phyloP scores from a whole-genome alignment of 2,797 vertebrate species.

The Anomalospiza imberbis region DNA sequence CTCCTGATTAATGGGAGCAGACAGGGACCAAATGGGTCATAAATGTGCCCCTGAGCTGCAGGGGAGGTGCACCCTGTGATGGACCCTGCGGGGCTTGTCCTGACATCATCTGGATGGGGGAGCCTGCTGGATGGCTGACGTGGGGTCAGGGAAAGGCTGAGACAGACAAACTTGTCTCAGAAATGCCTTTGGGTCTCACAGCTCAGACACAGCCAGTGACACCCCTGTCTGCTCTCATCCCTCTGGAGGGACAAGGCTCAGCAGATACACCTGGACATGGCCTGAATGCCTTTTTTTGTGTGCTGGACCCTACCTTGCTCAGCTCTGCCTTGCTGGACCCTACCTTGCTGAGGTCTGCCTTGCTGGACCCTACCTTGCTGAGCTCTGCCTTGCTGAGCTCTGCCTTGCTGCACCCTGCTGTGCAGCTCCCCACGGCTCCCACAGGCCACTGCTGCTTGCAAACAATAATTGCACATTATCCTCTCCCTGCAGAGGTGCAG shows the following conservation, averaged over 20 bases:
- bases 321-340: rapidly evolving
- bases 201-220: neutral
- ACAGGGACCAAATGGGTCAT: constrained; percentile 26
- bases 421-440: rapidly evolving
- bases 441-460: neutral
- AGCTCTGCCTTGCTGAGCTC: too few species aligned
- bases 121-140: neutral
- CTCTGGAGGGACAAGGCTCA: rapidly evolving
- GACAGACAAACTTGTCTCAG: neutral
- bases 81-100: neutral
- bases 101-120: rapidly evolving
- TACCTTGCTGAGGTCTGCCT: neutral
- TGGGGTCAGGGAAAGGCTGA: neutral
- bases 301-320: neutral
- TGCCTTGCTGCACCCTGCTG: neutral
- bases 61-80: neutral
- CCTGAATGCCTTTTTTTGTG: neutral
- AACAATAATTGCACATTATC: neutral
- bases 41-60: neutral
- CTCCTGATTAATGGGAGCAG: neutral
- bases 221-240: neutral
- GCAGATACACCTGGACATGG: neutral
- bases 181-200: neutral
- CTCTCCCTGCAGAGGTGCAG: neutral
- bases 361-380: neutral